Base-by-base conservation (phyloP, 2,797 vertebrate genomes). In the Lutjanus argentimaculatus region DNA sequence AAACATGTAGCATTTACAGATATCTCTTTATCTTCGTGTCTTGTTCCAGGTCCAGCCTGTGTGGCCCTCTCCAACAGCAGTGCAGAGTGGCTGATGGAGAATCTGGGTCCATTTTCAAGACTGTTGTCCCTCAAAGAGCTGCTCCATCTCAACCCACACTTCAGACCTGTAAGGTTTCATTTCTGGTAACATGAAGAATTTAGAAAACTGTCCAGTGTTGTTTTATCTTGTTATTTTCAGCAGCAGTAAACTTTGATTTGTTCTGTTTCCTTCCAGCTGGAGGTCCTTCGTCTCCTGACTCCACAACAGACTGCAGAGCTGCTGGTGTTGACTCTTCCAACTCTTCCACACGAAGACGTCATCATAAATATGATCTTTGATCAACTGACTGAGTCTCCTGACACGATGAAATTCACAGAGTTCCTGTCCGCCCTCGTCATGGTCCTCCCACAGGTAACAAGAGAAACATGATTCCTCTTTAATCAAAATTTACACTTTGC, bases 81-180 rank as follows among this genome's bases (percentile, higher is more conserved):
- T 17, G 66, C 61, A 19, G 79, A 85, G 25, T 95, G 94, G 94
- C 70, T 95, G 19, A 13, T 22, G 45, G 71, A 59, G 48, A 94
- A 94, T 57, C 67, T 95, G 16, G 95, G 93, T 8, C 87, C 83
- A 3, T 96, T 95, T 82, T 93, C 93, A 7, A 0, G 0, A 2
- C 4, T 92, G 4, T 2, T 94, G 66, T 40, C 90, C 11, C 11
- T 95, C 21, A 22, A 19, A 17, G 42, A 90, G 7, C 62, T 96
- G 16, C 21, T 94, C 17, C 4, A 17, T 3, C 84, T 95, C 74
- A 94, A 95, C 82, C 84, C 87, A 16, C 1, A 51, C 15, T 94
- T 95, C 81, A 80, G 80, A 2, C 91, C 92, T 52, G 95, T 95
- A 83, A 84, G 91, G 70, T 30, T 59, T 16, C 0, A 48, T 6